Base-by-base conservation (phyloP, 2,113 vertebrate species). In the Oenanthe oenanthe region DNA sequence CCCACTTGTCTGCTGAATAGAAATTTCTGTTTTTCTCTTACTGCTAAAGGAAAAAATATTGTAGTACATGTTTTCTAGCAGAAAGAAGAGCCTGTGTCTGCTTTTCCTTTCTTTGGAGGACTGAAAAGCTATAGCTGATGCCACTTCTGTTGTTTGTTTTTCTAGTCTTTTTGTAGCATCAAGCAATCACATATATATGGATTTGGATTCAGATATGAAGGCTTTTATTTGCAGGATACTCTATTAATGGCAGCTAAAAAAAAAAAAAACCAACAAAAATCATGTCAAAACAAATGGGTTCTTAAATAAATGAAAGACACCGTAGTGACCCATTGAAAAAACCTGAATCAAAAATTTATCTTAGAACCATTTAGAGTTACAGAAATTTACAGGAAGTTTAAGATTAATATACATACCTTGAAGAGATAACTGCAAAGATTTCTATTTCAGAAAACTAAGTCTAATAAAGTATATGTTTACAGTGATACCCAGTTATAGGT, bases 271-370 rank as follows among this genome's bases (percentile, higher is more conserved):
- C 10, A 18, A 51, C 88, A 43, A 34, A 61, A 74, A 70, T 34
- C 5, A 2, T 65, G 40, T 16, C 9, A 29, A 68, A 65, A 25
- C 2, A 45, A 76, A 48, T 16, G 4, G 3, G 32, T 84, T 60
- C 17, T 74, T 71, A 63, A 75, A 50, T 61, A 62, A 36, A 11
- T 54, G 56, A 53, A 57, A 80, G 45, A 29, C 0, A 15, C 9
- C 3, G 25, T 26, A 54, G 17, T 56, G 20, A 68, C 12, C 7
- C 10, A 73, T 16, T 40, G 21, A 45, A 38, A 68, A 51, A 9
- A 5, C 1, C 12, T 1, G 2, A 38, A 19, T 2, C 7, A 77
- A 38, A 85, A 78, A 25, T 7, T 51, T 4, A 24, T 43, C 21
- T 79, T 43, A 61, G 12, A 80, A 57, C 5, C 2, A 48, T 57